Evolutionary conservation across 2,113 vertebrate species (phyloP).

Genomic region (Coturnix japonica): DNA sequence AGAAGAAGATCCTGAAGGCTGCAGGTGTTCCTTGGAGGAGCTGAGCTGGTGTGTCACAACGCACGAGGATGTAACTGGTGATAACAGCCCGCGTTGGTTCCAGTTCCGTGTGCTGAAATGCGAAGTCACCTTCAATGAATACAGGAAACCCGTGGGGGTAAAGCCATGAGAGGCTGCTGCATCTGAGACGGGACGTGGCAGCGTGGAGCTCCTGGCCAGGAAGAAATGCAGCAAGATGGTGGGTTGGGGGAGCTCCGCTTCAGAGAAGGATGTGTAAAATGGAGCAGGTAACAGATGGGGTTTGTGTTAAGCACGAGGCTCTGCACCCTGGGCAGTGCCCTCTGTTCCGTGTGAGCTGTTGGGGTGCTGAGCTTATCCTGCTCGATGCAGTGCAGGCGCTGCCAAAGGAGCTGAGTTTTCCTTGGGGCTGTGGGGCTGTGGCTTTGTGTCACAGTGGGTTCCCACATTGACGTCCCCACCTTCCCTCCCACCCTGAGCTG

Average conservation of each 20-base stretch:
- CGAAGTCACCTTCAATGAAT: too few species aligned
- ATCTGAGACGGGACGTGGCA: neutral
- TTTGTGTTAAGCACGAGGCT: neutral
- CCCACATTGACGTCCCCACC: neutral
- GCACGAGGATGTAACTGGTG: neutral
- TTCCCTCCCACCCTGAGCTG: neutral
- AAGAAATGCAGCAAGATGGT: neutral
- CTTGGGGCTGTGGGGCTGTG: accelerated
- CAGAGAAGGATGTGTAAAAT: accelerated
- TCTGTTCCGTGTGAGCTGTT: neutral
- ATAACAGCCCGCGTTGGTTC: too few species aligned
- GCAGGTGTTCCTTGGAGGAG: neutral
- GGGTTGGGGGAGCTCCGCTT: neutral
- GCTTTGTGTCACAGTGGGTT: too few species aligned
- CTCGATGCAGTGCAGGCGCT: neutral
- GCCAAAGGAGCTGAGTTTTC: too few species aligned
- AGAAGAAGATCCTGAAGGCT: neutral
- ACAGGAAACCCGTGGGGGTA: too few species aligned
- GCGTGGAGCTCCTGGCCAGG: too few species aligned
- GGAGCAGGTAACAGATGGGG: accelerated
- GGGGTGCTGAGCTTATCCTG: accelerated
- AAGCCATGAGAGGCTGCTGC: too few species aligned
- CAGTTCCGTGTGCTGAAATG: too few species aligned
- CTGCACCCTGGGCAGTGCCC: accelerated
- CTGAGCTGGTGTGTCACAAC: neutral